These are phyloP conservation scores for Cephalophus harveyi DNA, from an alignment of 2,113 vertebrate genomes.

Conservation along the genomic window DNA sequence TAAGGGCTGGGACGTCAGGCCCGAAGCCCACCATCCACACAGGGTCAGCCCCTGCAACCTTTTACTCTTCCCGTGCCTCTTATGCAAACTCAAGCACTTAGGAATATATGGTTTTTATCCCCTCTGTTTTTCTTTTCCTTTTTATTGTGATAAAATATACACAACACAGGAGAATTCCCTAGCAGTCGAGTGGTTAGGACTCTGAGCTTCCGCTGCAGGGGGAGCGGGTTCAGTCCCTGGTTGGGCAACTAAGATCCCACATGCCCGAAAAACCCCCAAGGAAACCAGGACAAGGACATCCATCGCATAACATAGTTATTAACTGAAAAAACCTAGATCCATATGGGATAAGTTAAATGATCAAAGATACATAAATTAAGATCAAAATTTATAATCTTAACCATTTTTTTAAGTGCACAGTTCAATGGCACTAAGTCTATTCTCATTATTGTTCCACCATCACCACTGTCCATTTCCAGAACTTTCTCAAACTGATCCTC, in stretches of 20 bases:
- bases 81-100: no score
- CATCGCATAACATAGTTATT: neutral
- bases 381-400: neutral
- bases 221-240: neutral
- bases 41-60: neutral
- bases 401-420: neutral
- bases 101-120: neutral
- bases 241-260: neutral
- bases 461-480: neutral
- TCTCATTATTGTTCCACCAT: rapidly evolving
- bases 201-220: neutral
- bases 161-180: neutral
- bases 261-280: neutral
- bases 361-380: neutral
- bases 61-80: neutral
- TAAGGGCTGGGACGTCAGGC: neutral
- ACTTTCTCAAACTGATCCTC: neutral
- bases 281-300: neutral
- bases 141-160: neutral
- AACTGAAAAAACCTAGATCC: neutral
- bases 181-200: neutral
- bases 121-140: neutral
- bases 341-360: neutral
- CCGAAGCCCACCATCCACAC: rapidly evolving
- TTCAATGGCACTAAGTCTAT: rapidly evolving